Evolutionary conservation across 2,113 vertebrate species (phyloP).

Genomic region (Chauna torquata): DNA sequence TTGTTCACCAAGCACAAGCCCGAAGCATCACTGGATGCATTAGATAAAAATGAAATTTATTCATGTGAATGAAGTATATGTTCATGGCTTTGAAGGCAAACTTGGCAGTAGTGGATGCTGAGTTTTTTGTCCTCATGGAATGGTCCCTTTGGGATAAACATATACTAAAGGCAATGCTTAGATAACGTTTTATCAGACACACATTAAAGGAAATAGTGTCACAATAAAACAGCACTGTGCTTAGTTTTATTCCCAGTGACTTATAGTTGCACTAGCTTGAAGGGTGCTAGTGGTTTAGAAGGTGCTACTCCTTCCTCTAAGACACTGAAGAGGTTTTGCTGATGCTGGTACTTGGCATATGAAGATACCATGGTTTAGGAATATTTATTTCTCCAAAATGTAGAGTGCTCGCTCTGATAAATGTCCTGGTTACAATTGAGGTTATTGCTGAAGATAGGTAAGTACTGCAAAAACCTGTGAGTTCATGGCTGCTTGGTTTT

Average conservation of each 20-base stretch:
- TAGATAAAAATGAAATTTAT: conserved; percentile 76
- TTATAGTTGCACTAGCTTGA: background rate
- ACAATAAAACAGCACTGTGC: conserved; percentile 42
- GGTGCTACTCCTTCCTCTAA: conserved; percentile 19
- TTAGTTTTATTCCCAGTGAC: conserved; percentile 37
- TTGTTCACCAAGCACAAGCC: conserved; percentile 58
- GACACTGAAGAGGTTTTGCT: background rate
- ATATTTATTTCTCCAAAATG: background rate
- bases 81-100: conserved; percentile 72
- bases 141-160: conserved; percentile 72
- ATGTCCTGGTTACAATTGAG: background rate
- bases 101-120: conserved; percentile 67
- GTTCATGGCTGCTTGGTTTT: background rate
- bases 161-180: conserved; percentile 60
- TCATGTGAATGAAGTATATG: conserved; percentile 61
- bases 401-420: background rate
- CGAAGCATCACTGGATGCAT: conserved; percentile 73
- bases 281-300: conserved; percentile 50
- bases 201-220: conserved; percentile 64
- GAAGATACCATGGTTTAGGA: background rate
- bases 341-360: background rate
- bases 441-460: background rate
- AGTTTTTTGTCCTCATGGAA: conserved; percentile 64
- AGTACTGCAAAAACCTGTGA: background rate
- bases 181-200: conserved; percentile 69